Percentiles rank a stretch among this genome's conserved stretches.
Conservation (phyloP, 2,113 vertebrate genomes). For the Grus americana region DNA sequence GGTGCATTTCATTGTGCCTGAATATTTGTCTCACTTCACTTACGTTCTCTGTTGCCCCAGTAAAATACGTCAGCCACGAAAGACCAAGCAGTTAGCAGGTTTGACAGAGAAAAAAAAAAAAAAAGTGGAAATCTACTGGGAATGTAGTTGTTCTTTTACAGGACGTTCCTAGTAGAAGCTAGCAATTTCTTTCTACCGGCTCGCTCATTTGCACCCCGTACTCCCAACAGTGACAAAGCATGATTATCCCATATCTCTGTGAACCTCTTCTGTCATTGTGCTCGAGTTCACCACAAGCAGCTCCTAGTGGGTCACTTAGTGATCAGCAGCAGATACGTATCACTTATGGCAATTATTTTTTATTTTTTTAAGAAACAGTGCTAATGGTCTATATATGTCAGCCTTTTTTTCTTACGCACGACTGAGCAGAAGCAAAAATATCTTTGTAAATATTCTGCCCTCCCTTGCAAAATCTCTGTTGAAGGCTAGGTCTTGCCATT, state of each 20-base stretch:
- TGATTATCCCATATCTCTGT: not conserved
- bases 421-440: not conserved
- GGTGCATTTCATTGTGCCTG: not conserved
- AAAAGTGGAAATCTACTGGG: not conserved
- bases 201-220: not conserved
- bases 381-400: not conserved
- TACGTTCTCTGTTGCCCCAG: rapidly evolving
- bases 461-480: not conserved
- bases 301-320: not conserved
- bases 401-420: not conserved
- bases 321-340: not conserved
- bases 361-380: not conserved
- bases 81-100: not conserved
- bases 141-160: not conserved
- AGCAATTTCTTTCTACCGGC: not conserved
- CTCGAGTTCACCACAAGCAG: not conserved
- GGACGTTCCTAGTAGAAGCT: not conserved
- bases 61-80: not conserved
- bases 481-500: not conserved
- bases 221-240: not conserved
- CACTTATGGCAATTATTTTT: not conserved
- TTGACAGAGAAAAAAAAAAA: not conserved
- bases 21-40: not conserved
- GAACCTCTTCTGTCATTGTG: not conserved
- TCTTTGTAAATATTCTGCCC: not conserved